These are phyloP conservation scores for Crotalus tigris DNA, from an alignment of 2,113 vertebrate species.

Conservation along the genomic window DNA sequence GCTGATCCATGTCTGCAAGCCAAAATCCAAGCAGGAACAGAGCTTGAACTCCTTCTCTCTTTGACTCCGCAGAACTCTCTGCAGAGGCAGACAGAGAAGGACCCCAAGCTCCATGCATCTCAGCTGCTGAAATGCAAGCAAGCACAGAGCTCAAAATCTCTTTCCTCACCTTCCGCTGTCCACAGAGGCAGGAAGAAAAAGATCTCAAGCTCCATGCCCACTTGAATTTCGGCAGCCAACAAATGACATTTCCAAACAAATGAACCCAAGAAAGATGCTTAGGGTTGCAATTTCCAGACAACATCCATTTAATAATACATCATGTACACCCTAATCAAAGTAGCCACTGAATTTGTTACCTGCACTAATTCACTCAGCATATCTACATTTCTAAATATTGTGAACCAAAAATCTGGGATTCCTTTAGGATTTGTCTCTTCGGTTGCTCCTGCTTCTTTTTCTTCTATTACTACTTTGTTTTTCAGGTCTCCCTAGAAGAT, in stretches of 20 bases:
- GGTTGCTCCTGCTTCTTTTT: conserved; percentile 75
- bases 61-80: not conserved
- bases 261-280: not conserved
- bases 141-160: not conserved
- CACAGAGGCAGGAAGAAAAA: not conserved
- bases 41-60: not conserved
- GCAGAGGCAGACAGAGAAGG: not conserved
- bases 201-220: not conserved
- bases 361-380: conserved; percentile 96
- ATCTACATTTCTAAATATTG: conserved; percentile 95
- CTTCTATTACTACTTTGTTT: conserved; percentile 83
- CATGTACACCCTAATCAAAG: not conserved
- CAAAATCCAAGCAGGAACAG: not conserved
- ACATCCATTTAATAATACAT: not conserved
- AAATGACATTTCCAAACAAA: not conserved
- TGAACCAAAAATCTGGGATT: conserved; percentile 97
- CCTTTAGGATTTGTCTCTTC: conserved; percentile 83
- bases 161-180: not conserved
- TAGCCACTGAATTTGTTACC: conserved; percentile 65
- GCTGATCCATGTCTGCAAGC: not conserved
- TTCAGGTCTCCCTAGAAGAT: conserved; percentile 82
- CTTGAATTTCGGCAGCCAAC: not conserved
- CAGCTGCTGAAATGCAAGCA: not conserved
- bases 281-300: not conserved
- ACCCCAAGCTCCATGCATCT: not conserved